Evolutionary conservation across 2,797 vertebrate genomes (phyloP), one percentile per base, ranked within the genome.

Genomic region (Orientallactaga sibirica): DNA sequence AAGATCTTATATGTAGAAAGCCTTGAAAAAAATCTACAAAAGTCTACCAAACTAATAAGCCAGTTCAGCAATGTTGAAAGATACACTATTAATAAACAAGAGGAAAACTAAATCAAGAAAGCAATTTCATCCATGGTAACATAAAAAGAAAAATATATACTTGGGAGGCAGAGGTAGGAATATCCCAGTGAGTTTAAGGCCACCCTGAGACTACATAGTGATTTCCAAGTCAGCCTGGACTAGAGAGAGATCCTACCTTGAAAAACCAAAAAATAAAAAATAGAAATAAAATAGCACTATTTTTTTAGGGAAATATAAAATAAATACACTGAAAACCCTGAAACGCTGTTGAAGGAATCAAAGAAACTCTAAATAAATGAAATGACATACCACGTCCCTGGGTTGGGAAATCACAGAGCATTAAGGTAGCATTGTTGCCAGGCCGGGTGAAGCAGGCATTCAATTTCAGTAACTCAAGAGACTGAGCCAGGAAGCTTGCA

Each of bases 321-420:
- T 2, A 18, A 74, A 29, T 78, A 74, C 9, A 70, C 33, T 78
- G 33, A 78, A 91, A 90, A 84, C 20, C n/a, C 82, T 58, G 86
- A 86, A 94, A 37, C n/a, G 61, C 64, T 90, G 76, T 22, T 75
- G 41, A 93, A 62, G 83, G 41, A 86, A 92, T 76, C 58, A 78
- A 62, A 95, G 41, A 82, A 82, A 33, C 33, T 41, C 15, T 41
- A 62, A 94, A 66, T 52, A 85, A 94, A 87, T 70, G 25, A 24
- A 92, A 67, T 58, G 9, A 80, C 25, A 76, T 7, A 27, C 24
- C 12, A 67, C 76, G 11, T 79, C 90, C 66, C 68, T 75, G 52
- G 19, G 64, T 27, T 61, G 5, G 14, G 93, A 93, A 48, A 88
- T 61, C 85, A 67, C 62, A 15, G 48, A 58, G 62, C 33, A 3